A percentile compares a stretch with the other conserved stretches of the same genome.
Evolutionary conservation across 2,797 vertebrate species (phyloP).

Genomic region (Centropyge bicolor): DNA sequence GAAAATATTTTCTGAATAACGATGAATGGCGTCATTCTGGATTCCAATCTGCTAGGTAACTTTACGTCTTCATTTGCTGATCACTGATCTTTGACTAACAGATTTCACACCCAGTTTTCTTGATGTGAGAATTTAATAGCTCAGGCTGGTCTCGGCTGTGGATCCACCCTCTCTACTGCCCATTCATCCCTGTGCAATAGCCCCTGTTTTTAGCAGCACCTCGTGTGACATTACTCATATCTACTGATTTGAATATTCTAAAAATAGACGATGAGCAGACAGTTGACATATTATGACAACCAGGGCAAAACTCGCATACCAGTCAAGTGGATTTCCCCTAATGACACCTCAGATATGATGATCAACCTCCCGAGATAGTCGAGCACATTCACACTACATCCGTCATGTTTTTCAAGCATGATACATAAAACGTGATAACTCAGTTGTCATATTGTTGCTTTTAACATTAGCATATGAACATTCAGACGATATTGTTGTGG

Average conservation of each 20-base stretch:
- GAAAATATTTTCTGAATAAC: not conserved
- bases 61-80: not conserved
- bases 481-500: not conserved
- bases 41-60: not conserved
- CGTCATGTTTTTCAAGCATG: conserved; percentile 30
- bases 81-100: not conserved
- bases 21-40: too few relatives aligned
- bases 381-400: conserved; percentile 25
- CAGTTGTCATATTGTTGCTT: not conserved
- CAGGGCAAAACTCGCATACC: conserved; percentile 13
- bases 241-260: conserved; percentile 56
- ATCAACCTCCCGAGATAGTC: conserved; percentile 24
- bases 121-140: not conserved
- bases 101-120: not conserved
- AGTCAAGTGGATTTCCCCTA: conserved; percentile 75
- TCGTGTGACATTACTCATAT: conserved; percentile 33
- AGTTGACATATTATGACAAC: conserved; percentile 38
- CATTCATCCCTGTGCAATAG: conserved; percentile 22
- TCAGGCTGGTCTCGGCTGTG: not conserved
- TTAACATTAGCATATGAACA: not conserved
- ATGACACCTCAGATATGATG: conserved; percentile 51
- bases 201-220: conserved; percentile 12
- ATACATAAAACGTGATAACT: not conserved
- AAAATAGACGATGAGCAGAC: conserved; percentile 34
- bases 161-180: not conserved